These are phyloP conservation scores for Nothobranchius furzeri DNA, from an alignment of 2,113 vertebrate species.

Conservation along the genomic window DNA sequence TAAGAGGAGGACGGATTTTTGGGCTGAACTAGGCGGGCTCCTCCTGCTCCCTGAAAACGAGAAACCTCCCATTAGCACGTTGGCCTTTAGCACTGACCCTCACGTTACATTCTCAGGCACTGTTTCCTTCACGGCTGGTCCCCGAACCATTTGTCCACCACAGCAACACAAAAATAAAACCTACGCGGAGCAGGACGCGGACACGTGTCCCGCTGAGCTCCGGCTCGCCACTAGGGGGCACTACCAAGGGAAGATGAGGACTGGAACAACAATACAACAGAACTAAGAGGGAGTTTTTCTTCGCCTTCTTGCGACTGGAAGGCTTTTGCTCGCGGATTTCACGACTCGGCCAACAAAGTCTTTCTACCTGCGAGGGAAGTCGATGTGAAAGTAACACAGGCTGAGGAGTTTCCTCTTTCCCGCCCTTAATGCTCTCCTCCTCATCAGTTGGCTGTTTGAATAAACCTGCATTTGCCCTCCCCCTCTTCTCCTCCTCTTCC, in stretches of 20 bases:
- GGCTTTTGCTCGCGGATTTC: not conserved
- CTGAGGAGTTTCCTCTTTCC: conserved; percentile 75
- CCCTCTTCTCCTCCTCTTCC: conserved; percentile 37
- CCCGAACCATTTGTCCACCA: conserved; percentile 24
- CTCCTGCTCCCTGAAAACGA: conserved; percentile 5
- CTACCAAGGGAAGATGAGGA: conserved; percentile 16
- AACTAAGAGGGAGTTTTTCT: conserved; percentile 1
- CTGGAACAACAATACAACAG: conserved; percentile 10
- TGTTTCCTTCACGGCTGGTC: conserved; percentile 46
- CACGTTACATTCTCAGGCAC: conserved; percentile 43
- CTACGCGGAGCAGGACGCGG: conserved; percentile 11
- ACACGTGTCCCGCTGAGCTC: conserved; percentile 16
- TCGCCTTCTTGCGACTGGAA: conserved; percentile 11
- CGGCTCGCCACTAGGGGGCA: conserved; percentile 4
- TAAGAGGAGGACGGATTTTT: not conserved
- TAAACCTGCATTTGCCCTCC: conserved; percentile 55
- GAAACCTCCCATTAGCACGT: conserved; percentile 10
- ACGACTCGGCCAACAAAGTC: not conserved
- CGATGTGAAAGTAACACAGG: conserved; percentile 81
- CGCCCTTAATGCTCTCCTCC: conserved; percentile 50
- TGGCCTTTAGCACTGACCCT: conserved; percentile 14
- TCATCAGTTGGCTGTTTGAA: conserved; percentile 50
- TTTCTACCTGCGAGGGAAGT: conserved; percentile 75
- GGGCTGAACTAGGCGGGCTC: conserved; percentile 2
- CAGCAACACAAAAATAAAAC: conserved; percentile 17